Conservation (phyloP, 1,140 invertebrate species). For the Macrotrachela quadricornifera region DNA sequence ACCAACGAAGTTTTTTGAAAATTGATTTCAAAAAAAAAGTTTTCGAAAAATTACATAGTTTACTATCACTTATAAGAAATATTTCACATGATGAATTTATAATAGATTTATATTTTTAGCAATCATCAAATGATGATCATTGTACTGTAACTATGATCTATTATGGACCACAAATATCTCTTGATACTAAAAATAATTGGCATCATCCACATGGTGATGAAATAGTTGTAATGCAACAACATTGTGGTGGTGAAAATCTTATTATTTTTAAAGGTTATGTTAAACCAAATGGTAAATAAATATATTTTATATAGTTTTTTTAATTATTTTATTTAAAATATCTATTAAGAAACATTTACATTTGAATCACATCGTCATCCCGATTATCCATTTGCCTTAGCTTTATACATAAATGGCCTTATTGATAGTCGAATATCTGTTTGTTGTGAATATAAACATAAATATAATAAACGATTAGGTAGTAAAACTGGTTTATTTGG, state of each 20-base stretch:
- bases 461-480: constrained; percentile 18
- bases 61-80: too few species aligned
- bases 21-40: too few species aligned
- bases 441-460: constrained; percentile 29
- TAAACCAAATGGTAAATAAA: not conserved
- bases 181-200: constrained; percentile 23
- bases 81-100: too few species aligned
- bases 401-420: constrained; percentile 23
- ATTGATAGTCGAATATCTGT: constrained; percentile 21
- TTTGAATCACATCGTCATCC: constrained; percentile 26
- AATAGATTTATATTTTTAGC: too few species aligned
- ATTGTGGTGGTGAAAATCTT: constrained; percentile 29
- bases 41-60: too few species aligned
- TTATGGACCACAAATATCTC: too few species aligned
- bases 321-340: not conserved
- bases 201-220: constrained; percentile 19
- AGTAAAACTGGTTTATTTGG: constrained; percentile 24
- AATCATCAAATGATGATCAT: too few species aligned
- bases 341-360: constrained; percentile 20
- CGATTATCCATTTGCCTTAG: constrained; percentile 28
- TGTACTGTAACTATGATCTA: too few species aligned
- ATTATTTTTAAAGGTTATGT: constrained; percentile 12
- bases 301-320: too few species aligned
- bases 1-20: too few species aligned
- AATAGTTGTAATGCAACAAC: constrained; percentile 25